A percentile compares a stretch with the other conserved stretches of the same genome.
These are phyloP conservation scores for Triplophysa rosa DNA, from an alignment of 2,113 vertebrate species.

Conservation along the genomic window DNA sequence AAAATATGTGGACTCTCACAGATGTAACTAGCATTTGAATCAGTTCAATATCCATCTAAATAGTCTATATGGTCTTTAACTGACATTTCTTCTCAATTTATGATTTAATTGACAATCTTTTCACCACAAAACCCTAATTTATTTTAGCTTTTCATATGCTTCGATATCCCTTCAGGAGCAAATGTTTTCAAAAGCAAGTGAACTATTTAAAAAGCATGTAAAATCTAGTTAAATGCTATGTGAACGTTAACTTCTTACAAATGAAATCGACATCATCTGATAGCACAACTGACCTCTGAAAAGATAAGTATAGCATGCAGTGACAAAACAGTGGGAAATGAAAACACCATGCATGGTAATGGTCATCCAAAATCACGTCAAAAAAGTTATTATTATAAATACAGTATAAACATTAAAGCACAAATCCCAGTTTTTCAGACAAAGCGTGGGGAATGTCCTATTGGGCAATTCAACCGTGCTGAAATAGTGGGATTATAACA, in stretches of 20 bases:
- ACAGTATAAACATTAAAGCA: too few relatives aligned
- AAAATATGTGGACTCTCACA: constrained; percentile 14
- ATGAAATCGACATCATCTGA: constrained; percentile 5
- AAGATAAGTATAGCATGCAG: not conserved
- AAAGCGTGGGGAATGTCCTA: too few relatives aligned
- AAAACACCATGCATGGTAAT: too few relatives aligned
- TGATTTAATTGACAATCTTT: not conserved
- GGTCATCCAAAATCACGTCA: too few relatives aligned
- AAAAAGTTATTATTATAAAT: too few relatives aligned
- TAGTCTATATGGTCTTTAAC: not conserved
- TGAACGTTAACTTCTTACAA: not conserved
- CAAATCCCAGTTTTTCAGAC: not conserved
- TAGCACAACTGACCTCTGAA: not conserved
- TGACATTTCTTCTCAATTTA: too few relatives aligned
- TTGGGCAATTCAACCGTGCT: too few relatives aligned
- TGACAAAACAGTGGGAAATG: not conserved
- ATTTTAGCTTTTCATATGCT: not conserved
- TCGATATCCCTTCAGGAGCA: not conserved
- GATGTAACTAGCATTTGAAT: not conserved
- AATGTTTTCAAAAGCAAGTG: not conserved
- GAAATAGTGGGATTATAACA: too few relatives aligned
- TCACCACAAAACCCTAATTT: not conserved
- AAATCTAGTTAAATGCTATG: constrained; percentile 14
- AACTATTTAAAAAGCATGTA: constrained; percentile 2
- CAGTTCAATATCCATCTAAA: not conserved